phyloP scores from a whole-genome alignment of 2,797 vertebrate genomes.

The Crenuchus spilurus region DNA sequence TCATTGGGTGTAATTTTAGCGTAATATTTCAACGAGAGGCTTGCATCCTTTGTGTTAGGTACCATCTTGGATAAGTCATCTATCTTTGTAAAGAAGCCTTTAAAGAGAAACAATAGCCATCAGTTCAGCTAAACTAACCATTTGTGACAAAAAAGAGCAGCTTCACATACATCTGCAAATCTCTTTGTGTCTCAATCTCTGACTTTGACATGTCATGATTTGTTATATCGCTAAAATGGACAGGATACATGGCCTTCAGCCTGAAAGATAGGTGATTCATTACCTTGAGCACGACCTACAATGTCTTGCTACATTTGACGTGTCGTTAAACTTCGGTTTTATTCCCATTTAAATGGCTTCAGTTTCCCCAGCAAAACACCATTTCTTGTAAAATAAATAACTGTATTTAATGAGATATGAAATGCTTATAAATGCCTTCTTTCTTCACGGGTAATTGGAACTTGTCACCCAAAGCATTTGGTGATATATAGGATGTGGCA shows the following conservation, averaged over 20 bases:
- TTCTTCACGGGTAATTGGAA: constrained; percentile 74
- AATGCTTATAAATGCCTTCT: constrained; percentile 73
- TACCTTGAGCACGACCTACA: constrained; percentile 49
- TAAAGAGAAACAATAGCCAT: too few relatives aligned
- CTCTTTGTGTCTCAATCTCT: too few relatives aligned
- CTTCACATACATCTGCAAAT: too few relatives aligned
- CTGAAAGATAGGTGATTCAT: constrained; percentile 41
- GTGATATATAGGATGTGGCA: constrained; percentile 68
- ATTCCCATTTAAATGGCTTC: constrained; percentile 53
- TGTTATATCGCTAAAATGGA: constrained; percentile 50
- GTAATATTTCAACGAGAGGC: too few relatives aligned
- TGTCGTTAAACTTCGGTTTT: constrained; percentile 58
- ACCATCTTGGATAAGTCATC: too few relatives aligned
- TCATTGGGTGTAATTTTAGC: too few relatives aligned
- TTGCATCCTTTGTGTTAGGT: too few relatives aligned
- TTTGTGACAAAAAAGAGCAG: too few relatives aligned
- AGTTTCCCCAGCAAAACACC: constrained; percentile 58
- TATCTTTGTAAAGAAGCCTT: too few relatives aligned
- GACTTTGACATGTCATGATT: constrained; percentile 38
- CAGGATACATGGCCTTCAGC: constrained; percentile 3
- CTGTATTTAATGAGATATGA: constrained; percentile 80
- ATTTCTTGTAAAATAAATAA: constrained; percentile 72
- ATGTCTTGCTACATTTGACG: constrained; percentile 59
- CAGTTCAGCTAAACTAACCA: too few relatives aligned
- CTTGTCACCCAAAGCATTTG: constrained; percentile 78